These are phyloP conservation scores for Seriola aureovittata DNA, from an alignment of 2,113 vertebrate genomes.

Conservation along the genomic window DNA sequence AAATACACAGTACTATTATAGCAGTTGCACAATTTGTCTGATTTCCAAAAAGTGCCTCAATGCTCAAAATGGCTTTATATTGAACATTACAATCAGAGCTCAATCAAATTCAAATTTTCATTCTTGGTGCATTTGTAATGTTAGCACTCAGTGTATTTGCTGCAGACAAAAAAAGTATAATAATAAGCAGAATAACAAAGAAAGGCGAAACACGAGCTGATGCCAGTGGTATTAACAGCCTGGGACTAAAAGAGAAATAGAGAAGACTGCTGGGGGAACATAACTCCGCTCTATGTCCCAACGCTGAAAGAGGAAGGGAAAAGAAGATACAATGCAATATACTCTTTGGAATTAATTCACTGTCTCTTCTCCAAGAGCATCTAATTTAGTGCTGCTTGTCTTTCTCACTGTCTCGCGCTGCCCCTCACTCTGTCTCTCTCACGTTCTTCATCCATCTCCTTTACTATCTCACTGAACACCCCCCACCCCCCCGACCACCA, in stretches of 20 bases:
- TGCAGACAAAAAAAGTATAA: conserved; percentile 40
- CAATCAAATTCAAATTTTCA: conserved; percentile 23
- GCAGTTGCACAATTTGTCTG: conserved; percentile 10
- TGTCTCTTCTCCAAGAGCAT: conserved; percentile 78
- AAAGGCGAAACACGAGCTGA: conserved; percentile 18
- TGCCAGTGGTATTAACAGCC: conserved; percentile 52
- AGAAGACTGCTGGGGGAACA: conserved; percentile 69
- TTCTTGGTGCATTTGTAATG: conserved; percentile 36
- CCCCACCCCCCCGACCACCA: conserved; percentile 17
- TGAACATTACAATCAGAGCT: conserved; percentile 23
- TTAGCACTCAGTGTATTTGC: conserved; percentile 36
- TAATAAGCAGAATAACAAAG: conserved; percentile 51
- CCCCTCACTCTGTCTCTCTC: conserved; percentile 44
- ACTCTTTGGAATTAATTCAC: conserved; percentile 85
- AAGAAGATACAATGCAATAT: conserved; percentile 79
- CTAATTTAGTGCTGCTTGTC: conserved; percentile 79
- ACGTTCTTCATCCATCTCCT: conserved; percentile 68
- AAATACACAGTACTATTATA: neutral
- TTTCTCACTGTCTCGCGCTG: conserved; percentile 64
- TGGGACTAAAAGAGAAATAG: conserved; percentile 60
- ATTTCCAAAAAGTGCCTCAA: conserved; percentile 7
- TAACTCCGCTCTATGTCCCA: conserved; percentile 69
- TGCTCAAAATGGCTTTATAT: conserved; percentile 11
- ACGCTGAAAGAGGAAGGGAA: conserved; percentile 57
- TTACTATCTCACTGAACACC: conserved; percentile 41